These are phyloP conservation scores for Excalfactoria chinensis DNA, from an alignment of 2,113 vertebrate species.

Conservation along the genomic window DNA sequence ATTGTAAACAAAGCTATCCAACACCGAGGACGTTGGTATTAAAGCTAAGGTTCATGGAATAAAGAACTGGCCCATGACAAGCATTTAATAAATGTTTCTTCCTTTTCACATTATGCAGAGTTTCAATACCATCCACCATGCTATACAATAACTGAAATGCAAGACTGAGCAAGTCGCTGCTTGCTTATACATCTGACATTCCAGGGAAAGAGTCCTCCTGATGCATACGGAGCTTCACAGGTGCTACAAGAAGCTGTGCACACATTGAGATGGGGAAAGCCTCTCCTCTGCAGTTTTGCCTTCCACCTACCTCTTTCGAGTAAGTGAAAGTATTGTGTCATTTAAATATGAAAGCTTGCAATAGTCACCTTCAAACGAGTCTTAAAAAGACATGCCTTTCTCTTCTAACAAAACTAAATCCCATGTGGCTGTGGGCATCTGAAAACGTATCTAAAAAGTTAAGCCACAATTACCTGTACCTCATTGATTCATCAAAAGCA, in stretches of 20 bases:
- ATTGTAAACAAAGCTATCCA: slow-evolving; percentile 76
- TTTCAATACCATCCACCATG: slow-evolving; percentile 78
- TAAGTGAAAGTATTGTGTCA: slow-evolving; percentile 66
- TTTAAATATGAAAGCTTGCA: slow-evolving; percentile 69
- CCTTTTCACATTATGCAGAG: slow-evolving; percentile 82
- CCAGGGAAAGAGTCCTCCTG: slow-evolving; percentile 55
- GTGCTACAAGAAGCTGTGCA: not conserved
- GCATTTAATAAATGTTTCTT: slow-evolving; percentile 79
- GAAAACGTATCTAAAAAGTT: slow-evolving; percentile 79
- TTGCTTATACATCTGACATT: slow-evolving; percentile 64
- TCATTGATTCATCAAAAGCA: slow-evolving; percentile 80
- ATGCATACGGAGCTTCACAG: slow-evolving; percentile 11
- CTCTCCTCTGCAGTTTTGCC: slow-evolving; percentile 33
- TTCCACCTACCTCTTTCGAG: slow-evolving; percentile 65
- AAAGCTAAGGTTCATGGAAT: slow-evolving; percentile 79
- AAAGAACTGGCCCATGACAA: slow-evolving; percentile 81
- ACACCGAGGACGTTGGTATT: slow-evolving; percentile 76
- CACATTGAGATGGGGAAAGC: slow-evolving; percentile 37
- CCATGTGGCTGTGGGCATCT: slow-evolving; percentile 76
- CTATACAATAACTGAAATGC: slow-evolving; percentile 73
- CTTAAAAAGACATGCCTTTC: slow-evolving; percentile 72
- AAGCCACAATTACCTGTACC: slow-evolving; percentile 81
- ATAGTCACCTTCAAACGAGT: slow-evolving; percentile 68
- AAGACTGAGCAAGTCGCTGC: slow-evolving; percentile 66
- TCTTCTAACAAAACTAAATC: slow-evolving; percentile 78